These are phyloP conservation scores for Chloroclystis v-ata DNA, from an alignment of 2,888 invertebrate species.

Conservation along the genomic window DNA sequence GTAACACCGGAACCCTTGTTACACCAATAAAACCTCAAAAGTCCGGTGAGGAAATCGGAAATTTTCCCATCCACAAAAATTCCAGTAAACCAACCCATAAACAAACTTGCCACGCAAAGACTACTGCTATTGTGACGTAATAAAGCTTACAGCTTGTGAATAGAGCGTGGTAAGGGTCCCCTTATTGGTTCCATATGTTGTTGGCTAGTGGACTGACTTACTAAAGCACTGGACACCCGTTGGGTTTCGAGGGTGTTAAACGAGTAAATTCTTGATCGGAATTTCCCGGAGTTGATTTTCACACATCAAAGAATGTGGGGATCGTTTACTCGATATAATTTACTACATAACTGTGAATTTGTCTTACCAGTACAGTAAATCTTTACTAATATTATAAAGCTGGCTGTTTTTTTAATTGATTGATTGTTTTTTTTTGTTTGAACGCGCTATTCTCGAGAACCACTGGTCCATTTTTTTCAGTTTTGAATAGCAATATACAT, in stretches of 20 bases:
- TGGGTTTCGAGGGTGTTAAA: conserved; percentile 64
- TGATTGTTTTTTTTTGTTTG: too few relatives aligned
- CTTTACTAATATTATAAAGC: too few relatives aligned
- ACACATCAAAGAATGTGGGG: conserved; percentile 46
- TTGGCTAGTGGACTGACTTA: conserved; percentile 68
- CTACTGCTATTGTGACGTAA: conserved; percentile 6
- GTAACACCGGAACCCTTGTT: conserved; percentile 61
- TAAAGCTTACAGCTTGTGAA: conserved; percentile 27
- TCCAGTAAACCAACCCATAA: conserved; percentile 36
- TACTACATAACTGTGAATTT: too few relatives aligned
- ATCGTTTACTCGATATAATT: conserved; percentile 22
- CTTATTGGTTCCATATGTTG: conserved; percentile 70
- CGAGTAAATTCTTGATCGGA: conserved; percentile 57
- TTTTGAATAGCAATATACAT: too few relatives aligned
- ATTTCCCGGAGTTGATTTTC: conserved; percentile 67
- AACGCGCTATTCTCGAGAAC: too few relatives aligned
- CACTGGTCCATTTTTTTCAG: too few relatives aligned
- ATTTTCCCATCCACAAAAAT: conserved; percentile 68
- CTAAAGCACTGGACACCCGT: conserved; percentile 71
- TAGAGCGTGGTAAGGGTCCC: conserved; percentile 32
- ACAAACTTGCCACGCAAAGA: conserved; percentile 24
- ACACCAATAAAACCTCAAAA: conserved; percentile 70
- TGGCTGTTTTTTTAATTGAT: too few relatives aligned
- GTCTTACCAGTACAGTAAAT: too few relatives aligned
- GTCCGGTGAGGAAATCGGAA: conserved; percentile 70